These are phyloP conservation scores for Spilarctia lutea DNA, from an alignment of 2,888 invertebrate species.

Conservation along the genomic window DNA sequence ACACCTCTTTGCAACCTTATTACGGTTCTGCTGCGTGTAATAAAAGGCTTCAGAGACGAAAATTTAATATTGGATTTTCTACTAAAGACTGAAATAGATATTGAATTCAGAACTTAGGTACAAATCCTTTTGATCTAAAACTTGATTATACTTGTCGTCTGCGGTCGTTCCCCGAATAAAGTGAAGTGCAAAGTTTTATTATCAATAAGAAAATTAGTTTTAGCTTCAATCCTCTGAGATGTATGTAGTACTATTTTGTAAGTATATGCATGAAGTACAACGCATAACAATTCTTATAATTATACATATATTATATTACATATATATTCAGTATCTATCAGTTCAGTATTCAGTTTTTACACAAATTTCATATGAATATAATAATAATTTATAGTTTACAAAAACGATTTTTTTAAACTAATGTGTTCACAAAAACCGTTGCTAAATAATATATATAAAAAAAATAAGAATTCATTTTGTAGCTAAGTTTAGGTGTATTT, in stretches of 20 bases:
- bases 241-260: no score
- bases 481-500: no score
- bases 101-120: not conserved
- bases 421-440: no score
- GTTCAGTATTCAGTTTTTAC: no score
- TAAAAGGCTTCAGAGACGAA: not conserved
- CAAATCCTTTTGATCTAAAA: not conserved
- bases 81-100: not conserved
- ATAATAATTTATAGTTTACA: not conserved
- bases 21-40: not conserved
- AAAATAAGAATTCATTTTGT: no score
- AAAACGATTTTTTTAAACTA: no score
- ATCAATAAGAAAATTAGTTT: conserved; percentile 6
- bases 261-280: no score
- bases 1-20: not conserved
- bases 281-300: no score
- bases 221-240: not conserved
- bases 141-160: not conserved
- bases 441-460: no score
- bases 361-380: not conserved
- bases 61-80: not conserved
- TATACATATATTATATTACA: no score
- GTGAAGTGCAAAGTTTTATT: conserved; percentile 18
- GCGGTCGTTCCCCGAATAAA: not conserved
- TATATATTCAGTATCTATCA: no score